Conservation (phyloP, 2,113 vertebrate species). For the Eira barbara region DNA sequence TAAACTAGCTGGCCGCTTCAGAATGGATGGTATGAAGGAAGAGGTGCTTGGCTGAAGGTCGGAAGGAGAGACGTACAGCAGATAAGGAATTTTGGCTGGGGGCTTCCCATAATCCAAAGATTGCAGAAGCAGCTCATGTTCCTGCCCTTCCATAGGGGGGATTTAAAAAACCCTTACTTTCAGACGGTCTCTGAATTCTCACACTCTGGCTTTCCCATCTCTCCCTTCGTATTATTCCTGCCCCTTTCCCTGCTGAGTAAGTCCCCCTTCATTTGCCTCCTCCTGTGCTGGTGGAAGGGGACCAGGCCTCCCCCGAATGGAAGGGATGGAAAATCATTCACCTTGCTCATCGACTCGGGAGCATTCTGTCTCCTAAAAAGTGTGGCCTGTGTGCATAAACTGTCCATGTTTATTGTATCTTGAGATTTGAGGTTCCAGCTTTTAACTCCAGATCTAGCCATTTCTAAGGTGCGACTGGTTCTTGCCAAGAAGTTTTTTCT, state of each 20-base stretch:
- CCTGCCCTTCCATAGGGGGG: neutral
- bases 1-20: neutral
- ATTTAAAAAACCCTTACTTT: neutral
- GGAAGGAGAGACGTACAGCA: neutral
- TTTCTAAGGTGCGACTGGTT: neutral
- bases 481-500: neutral
- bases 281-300: neutral
- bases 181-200: neutral
- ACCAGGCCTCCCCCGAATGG: neutral
- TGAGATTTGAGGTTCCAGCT: neutral
- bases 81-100: neutral
- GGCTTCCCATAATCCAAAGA: neutral
- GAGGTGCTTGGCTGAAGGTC: neutral
- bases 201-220: neutral
- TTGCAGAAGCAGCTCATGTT: neutral
- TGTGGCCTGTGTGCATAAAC: neutral
- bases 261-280: neutral
- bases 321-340: neutral
- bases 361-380: neutral
- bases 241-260: neutral
- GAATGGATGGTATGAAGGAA: neutral
- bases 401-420: neutral
- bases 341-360: neutral
- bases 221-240: neutral
- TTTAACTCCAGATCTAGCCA: neutral